These are phyloP conservation scores for Sphyrna mokarran DNA, from an alignment of 2,113 vertebrate species.

Conservation along the genomic window DNA sequence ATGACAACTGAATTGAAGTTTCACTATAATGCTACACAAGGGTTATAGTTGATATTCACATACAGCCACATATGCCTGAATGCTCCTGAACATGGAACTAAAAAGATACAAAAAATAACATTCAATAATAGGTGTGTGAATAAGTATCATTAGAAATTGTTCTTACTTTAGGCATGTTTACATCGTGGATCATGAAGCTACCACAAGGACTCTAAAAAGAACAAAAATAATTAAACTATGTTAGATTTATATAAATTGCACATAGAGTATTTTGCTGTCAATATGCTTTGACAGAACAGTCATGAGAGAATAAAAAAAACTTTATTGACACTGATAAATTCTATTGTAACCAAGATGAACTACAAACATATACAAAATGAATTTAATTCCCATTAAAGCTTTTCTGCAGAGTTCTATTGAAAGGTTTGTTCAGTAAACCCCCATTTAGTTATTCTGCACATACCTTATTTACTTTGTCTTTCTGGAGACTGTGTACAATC, in stretches of 20 bases:
- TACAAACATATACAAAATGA: background rate
- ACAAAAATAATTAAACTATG: background rate
- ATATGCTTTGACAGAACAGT: background rate
- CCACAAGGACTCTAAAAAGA: background rate
- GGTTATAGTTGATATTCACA: background rate
- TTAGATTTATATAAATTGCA: background rate
- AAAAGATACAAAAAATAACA: background rate
- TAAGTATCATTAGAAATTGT: background rate
- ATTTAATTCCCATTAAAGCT: background rate
- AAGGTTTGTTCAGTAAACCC: background rate
- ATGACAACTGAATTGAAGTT: background rate
- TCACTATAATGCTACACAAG: background rate
- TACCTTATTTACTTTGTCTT: background rate
- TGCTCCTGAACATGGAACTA: background rate
- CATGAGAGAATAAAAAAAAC: background rate
- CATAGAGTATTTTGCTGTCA: background rate
- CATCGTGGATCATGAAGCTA: background rate
- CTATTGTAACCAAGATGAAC: background rate
- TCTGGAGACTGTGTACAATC: accelerated
- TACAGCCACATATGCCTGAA: background rate
- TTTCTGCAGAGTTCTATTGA: background rate
- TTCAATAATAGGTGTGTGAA: background rate
- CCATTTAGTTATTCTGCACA: background rate
- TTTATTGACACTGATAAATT: background rate
- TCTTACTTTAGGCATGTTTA: background rate